Evolutionary conservation across 1,140 invertebrate genomes (phyloP).

Genomic region (Tetranychus cinnabarinus): DNA sequence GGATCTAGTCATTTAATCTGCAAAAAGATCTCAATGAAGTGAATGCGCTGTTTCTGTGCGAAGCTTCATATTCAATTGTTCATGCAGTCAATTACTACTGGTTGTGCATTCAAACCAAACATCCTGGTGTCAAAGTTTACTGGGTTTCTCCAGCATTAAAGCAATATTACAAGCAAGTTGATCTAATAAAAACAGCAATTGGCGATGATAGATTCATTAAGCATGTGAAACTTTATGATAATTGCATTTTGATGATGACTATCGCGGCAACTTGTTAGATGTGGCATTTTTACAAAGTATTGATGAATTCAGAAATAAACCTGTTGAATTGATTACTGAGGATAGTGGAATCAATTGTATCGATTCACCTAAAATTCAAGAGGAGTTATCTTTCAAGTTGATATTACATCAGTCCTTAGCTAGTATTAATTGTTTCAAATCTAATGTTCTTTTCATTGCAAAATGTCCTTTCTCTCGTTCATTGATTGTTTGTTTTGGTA

Average conservation of each 20-base stretch:
- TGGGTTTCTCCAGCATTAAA: constrained; percentile 70
- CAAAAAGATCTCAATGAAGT: too few species aligned
- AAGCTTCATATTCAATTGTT: too few species aligned
- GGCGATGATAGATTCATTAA: too few species aligned
- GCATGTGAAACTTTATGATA: constrained; percentile 21
- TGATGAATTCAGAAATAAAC: neutral
- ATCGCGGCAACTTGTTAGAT: constrained; percentile 53
- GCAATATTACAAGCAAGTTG: constrained; percentile 72
- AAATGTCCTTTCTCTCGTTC: too few species aligned
- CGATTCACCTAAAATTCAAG: constrained; percentile 57
- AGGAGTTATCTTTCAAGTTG: constrained; percentile 32
- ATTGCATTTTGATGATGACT: constrained; percentile 67
- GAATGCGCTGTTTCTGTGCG: too few species aligned
- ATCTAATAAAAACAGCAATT: constrained; percentile 32
- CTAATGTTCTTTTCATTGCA: too few species aligned
- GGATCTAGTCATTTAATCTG: too few species aligned
- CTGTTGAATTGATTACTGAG: constrained; percentile 38
- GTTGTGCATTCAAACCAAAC: too few species aligned
- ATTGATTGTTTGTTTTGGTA: too few species aligned
- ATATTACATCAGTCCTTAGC: too few species aligned
- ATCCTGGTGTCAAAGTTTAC: constrained; percentile 13
- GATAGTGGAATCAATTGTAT: constrained; percentile 80
- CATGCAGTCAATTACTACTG: too few species aligned
- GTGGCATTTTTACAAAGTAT: constrained; percentile 37
- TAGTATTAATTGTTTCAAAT: constrained; percentile 22